Conservation (phyloP, 2,888 invertebrate species). For the Phrixothrix hirtus region DNA sequence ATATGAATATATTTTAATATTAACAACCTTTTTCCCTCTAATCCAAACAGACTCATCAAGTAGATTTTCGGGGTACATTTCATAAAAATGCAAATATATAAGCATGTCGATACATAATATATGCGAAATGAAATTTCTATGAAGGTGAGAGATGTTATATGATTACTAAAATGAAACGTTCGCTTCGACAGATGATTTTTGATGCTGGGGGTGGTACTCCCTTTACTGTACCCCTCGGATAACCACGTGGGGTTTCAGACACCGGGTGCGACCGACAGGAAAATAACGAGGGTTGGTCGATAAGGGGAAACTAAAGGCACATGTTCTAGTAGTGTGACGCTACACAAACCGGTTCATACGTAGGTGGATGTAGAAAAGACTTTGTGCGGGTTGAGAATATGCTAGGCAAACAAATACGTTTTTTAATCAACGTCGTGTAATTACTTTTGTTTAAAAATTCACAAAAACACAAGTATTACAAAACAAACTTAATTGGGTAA, state of each 20-base stretch:
- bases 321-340: conserved; percentile 12
- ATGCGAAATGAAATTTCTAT: conserved; percentile 19
- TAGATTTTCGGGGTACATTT: conserved; percentile 9
- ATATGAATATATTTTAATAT: conserved; percentile 7
- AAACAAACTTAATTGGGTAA: too few relatives aligned
- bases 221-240: conserved; percentile 32
- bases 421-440: neutral
- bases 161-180: conserved; percentile 36
- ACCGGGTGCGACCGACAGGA: conserved; percentile 55
- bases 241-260: conserved; percentile 44
- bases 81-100: conserved; percentile 26
- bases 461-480: too few relatives aligned
- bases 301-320: conserved; percentile 24
- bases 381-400: neutral
- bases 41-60: conserved; percentile 3
- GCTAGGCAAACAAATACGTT: neutral
- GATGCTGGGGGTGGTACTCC: conserved; percentile 32
- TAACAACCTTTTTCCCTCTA: conserved; percentile 7
- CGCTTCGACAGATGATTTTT: conserved; percentile 44
- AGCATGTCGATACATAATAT: conserved; percentile 21
- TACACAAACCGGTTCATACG: conserved; percentile 13
- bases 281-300: conserved; percentile 49
- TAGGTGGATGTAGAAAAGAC: conserved; percentile 5
- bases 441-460: too few relatives aligned
- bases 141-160: conserved; percentile 33